Evolutionary conservation across 1,140 invertebrate species (phyloP).

Genomic region (Tetraneura akinire): DNA sequence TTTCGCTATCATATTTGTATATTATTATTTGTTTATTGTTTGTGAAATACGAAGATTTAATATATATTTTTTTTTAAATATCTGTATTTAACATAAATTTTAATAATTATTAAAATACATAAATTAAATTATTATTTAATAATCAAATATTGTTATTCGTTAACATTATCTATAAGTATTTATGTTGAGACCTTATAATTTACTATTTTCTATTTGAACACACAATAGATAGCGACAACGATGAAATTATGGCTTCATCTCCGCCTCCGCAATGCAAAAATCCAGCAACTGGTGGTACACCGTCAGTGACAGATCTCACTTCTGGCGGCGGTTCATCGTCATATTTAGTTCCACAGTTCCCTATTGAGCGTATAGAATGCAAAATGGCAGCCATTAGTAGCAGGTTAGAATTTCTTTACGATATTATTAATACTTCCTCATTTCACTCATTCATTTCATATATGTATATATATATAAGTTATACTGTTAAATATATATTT

Average conservation of each 20-base stretch:
- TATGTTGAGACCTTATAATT: background rate
- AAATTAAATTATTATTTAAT: too few relatives aligned
- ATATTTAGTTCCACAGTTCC: constrained; percentile 94
- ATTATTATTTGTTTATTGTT: too few relatives aligned
- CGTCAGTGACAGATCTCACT: background rate
- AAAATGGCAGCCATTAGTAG: constrained; percentile 61
- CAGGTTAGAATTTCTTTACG: constrained; percentile 26
- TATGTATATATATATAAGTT: too few relatives aligned
- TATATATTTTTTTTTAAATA: too few relatives aligned
- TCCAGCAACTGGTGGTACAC: background rate
- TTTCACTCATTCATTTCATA: too few relatives aligned
- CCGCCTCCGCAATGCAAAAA: background rate
- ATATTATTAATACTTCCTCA: too few relatives aligned
- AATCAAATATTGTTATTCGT: too few relatives aligned
- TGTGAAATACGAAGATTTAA: too few relatives aligned
- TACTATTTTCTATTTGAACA: background rate
- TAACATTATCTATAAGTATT: background rate
- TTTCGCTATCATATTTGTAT: background rate
- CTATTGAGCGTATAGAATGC: constrained; percentile 94
- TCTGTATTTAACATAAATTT: too few relatives aligned
- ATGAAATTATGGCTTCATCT: constrained; percentile 32
- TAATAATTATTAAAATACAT: too few relatives aligned
- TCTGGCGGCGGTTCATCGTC: constrained; percentile 64
- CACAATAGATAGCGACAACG: constrained; percentile 38
- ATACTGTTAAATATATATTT: too few relatives aligned